Conservation (phyloP, 2,888 invertebrate species). For the Nowickia ferox region DNA sequence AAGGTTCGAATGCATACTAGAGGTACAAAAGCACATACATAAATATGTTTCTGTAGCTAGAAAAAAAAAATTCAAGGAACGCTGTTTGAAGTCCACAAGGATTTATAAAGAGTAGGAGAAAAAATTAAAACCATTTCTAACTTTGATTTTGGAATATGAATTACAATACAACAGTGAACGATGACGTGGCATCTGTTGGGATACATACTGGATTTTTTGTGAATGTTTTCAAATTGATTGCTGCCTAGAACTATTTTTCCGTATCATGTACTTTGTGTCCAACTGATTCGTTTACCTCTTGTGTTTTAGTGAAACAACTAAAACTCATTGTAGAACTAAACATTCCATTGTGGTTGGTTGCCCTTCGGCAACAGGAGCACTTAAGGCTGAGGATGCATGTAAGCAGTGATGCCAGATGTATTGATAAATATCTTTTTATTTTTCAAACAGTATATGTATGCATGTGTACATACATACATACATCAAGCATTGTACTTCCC, state of each 20-base stretch:
- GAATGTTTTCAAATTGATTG: slow-evolving; percentile 73
- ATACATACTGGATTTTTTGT: slow-evolving; percentile 11
- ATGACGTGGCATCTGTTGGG: slow-evolving; percentile 22
- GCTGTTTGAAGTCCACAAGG: slow-evolving; percentile 5
- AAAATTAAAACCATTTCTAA: slow-evolving; percentile 5
- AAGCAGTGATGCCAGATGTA: slow-evolving; percentile 2
- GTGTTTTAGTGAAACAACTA: not conserved
- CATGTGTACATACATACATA: not conserved
- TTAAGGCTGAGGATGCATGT: slow-evolving; percentile 10
- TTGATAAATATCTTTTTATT: too few relatives aligned
- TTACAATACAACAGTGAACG: slow-evolving; percentile 11
- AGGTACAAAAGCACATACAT: not conserved
- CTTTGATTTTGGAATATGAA: slow-evolving; percentile 31
- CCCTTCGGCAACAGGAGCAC: slow-evolving; percentile 33
- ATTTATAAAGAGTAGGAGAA: not conserved
- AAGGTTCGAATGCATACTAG: slow-evolving; percentile 22
- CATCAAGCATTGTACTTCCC: too few relatives aligned
- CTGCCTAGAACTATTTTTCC: slow-evolving; percentile 71
- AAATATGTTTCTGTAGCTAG: not conserved
- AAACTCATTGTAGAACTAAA: slow-evolving; percentile 22
- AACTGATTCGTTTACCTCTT: slow-evolving; percentile 44
- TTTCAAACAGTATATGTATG: not conserved
- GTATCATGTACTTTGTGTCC: slow-evolving; percentile 60
- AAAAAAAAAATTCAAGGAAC: slow-evolving; percentile 6
- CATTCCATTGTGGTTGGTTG: slow-evolving; percentile 57